A percentile compares a stretch with the other conserved stretches of the same genome.
Evolutionary conservation across 2,797 vertebrate species (phyloP).

Genomic region (Coluber constrictor): DNA sequence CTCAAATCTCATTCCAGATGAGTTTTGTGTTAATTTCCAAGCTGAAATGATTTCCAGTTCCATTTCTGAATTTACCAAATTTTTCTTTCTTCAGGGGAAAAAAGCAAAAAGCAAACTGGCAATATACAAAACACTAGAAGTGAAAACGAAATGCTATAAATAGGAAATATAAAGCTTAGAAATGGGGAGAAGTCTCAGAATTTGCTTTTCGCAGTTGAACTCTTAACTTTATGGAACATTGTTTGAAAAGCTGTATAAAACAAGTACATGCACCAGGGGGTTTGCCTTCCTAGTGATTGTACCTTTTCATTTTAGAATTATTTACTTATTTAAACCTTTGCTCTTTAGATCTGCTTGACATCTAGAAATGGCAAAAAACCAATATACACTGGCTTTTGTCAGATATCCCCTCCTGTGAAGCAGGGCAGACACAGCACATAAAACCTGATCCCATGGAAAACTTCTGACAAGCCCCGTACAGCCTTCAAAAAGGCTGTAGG

Average conservation of each 20-base stretch:
- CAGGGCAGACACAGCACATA: conserved; percentile 28
- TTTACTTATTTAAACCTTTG: conserved; percentile 5
- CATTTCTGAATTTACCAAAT: not conserved
- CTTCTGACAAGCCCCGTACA: conserved; percentile 29
- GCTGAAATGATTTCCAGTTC: not conserved
- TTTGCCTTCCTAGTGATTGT: not conserved
- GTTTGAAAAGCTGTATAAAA: not conserved
- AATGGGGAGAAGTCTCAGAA: not conserved
- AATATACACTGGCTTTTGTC: conserved; percentile 26
- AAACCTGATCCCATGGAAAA: conserved; percentile 47
- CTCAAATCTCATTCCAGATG: not conserved
- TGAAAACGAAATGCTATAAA: not conserved
- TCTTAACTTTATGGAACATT: not conserved
- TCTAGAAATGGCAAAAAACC: conserved; percentile 19
- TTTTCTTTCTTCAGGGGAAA: not conserved
- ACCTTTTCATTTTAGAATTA: not conserved
- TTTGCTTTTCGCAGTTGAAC: not conserved
- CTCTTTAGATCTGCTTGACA: not conserved
- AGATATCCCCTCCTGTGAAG: conserved; percentile 42
- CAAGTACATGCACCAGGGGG: not conserved
- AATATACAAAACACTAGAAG: not conserved
- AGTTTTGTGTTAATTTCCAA: not conserved
- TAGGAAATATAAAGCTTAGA: not conserved
- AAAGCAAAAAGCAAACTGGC: not conserved
- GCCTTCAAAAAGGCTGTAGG: conserved; percentile 48